Evolutionary conservation across 64 coral and sea anemone species (phyloP), one percentile per base, ranked within the genome.

Genomic region (Platygyra sinensis): DNA sequence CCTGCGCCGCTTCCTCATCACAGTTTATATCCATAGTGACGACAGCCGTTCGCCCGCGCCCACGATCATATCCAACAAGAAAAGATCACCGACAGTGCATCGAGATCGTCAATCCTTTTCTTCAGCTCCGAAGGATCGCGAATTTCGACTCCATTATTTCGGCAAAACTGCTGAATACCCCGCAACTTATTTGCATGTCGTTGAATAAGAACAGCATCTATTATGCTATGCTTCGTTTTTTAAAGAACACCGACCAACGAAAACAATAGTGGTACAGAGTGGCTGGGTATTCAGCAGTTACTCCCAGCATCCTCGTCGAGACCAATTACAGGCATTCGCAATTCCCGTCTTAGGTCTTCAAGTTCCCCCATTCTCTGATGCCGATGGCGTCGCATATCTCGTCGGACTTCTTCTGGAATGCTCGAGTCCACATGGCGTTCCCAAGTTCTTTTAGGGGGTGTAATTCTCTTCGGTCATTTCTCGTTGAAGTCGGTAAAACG

Each of bases 401-500:
- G 82, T 63, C 54, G 67, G 30, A 90, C 73, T 55, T 96, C 87
- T 63, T 74, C 82, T 15, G 87, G 82, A 76, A 93, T 87, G 14
- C 49, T 57, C 27, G 88, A 86, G 20, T 72, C 81, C 30, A 93
- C 39, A 22, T 93, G 77, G 8, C 79, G 75, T 80, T 90, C 82
- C 94, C 87, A 90, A 15, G 91, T n/a, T 90, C 87, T 39, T 69
- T 46, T 32, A n/a, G n/a, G 84, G 79, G 19, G 60, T 18, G 24
- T 80, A 83, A 91, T 97, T 92, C 15, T 97, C 88, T 82, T 97
- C 88, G 29, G 67, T 90, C 86, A 97, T 62, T 52, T 97, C 92
- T 0, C 88, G 62, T 72, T 88, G 83, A 29, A 97, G 78, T 22
- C 78, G 81, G 36, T 91, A 1, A 36, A 1, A 36, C 33, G 3